These are phyloP conservation scores for Oncorhynchus tshawytscha DNA, from an alignment of 2,113 vertebrate species.

Conservation along the genomic window DNA sequence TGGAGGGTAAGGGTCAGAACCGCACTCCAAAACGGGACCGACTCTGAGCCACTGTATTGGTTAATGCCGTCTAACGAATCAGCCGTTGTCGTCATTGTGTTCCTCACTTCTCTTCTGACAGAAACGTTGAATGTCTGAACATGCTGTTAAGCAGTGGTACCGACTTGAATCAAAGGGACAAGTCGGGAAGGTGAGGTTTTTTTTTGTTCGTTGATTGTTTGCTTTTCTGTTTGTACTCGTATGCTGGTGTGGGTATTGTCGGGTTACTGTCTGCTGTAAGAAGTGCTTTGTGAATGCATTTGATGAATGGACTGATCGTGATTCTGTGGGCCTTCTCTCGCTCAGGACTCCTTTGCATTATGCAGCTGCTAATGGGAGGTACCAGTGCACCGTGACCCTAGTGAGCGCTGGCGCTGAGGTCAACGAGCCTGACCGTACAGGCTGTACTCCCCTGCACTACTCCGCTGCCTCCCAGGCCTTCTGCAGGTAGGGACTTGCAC, in stretches of 20 bases:
- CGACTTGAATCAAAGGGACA: constrained; percentile 91
- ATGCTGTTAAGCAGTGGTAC: constrained; percentile 95
- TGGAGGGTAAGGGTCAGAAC: constrained; percentile 79
- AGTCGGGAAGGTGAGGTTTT: constrained; percentile 85
- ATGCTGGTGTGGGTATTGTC: background rate
- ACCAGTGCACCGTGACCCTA: constrained; percentile 91
- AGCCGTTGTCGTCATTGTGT: background rate
- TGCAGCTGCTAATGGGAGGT: constrained; percentile 92
- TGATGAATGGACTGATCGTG: background rate
- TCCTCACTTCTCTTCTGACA: constrained; percentile 46
- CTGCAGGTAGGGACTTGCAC: constrained; percentile 75
- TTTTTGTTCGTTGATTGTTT: background rate
- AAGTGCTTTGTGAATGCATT: too few relatives aligned
- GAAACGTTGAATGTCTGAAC: constrained; percentile 98
- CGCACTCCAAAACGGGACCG: background rate
- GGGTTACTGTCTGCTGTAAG: too few relatives aligned
- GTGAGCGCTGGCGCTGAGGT: constrained; percentile 88
- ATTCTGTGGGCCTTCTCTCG: background rate
- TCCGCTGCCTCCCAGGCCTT: constrained; percentile 93
- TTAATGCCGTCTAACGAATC: background rate
- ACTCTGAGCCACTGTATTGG: background rate
- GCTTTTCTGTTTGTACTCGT: background rate
- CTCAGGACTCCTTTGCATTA: constrained; percentile 95
- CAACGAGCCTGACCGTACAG: constrained; percentile 87
- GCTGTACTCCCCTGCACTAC: constrained; percentile 93